Base-by-base conservation (phyloP, 1,140 invertebrate species). In the Apis cerana region DNA sequence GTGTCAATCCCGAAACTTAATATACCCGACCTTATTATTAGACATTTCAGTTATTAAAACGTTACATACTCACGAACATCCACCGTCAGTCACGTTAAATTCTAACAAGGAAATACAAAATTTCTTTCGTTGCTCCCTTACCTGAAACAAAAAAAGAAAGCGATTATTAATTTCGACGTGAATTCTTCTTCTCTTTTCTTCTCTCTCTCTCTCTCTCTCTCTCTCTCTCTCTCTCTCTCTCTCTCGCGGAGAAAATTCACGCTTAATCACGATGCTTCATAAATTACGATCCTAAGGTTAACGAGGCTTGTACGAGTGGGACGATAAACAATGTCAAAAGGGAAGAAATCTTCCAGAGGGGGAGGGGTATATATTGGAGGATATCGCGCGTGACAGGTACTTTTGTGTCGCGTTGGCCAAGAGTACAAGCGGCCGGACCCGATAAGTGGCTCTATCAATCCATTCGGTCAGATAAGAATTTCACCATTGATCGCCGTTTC, bases 401-500 rank as follows among this genome's bases (percentile, higher is more conserved):
- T 77, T 87, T 88, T 87, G 86, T 87, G 85, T 75, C 85, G 83
- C 77, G 58, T 56, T 74, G 86, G 78, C 86, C 86, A 88, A 87
- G 85, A 88, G 84, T 84, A 88, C 83, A 86, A 88, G 68, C 88
- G 88, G 80, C 80, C 78, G 77, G 62, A 84, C 75, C 89, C 89
- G 92, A 92, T 92, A 93, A 93, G 92, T 92, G 85, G 80, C 85
- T 87, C 91, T 92, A 93, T 93, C 92, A 93, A 93, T 92, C 88
- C 90, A 87, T 88, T 88, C 83, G 75, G 83, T 88, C 84, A 89
- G 92, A 92, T 92, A 92, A 93, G 90, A 89, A 88, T 89, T 88
- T 88, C 84, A 86, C 84, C 91, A 92, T 92, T 92, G 91, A 92
- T 92, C 87, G 91, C 59, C 78, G 82, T 84, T 89, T 83, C 89